Base-by-base conservation (phyloP, 2,888 invertebrate species). In the Synanthedon vespiformis region DNA sequence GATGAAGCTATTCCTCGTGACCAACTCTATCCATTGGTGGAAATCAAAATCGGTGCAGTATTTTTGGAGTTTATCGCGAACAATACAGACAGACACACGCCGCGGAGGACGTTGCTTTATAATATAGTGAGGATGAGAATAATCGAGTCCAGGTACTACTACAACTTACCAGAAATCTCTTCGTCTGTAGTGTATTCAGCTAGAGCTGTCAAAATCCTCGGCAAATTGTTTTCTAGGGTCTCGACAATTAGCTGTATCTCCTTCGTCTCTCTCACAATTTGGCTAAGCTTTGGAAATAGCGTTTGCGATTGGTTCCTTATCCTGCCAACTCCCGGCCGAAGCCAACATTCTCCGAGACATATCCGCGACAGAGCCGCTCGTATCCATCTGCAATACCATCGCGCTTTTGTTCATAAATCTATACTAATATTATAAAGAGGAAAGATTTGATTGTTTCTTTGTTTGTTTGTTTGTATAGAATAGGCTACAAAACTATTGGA, bases 181-280 rank as follows among this genome's bases (percentile, higher is more conserved):
- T 88, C 88, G 76, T 85, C 87, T 0, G 84, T 86, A 3, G 85
- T 81, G 63, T 85, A 88, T 57, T 87, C 85, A 12, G 80, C 77
- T 51, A 88, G 61, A 0, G 82, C 86, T 12, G 65, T 74, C 54
- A 88, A 60, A 58, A 88, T 73, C 41, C 88, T 69, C 0, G 86
- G 83, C 54, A 88, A 59, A 60, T 87, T 87, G 13, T 58, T 68
- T 58, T 88, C 88, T 56, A 88, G 64, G 0, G 87, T 80, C 48
- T 87, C 88, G 12, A 86, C 74, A 3, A 81, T 73, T 1, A 87
- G 69, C 55, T 77, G 79, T 12, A 78, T 68, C 54, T 84, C 80
- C 2, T 47, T 72, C 0, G 81, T 78, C 51, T 77, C 72, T 3
- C 72, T 63, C 1, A 88, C 75, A 27, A 87, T 82, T 61, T 82